These are phyloP conservation scores for Nycticryphes semicollaris DNA, from an alignment of 2,113 vertebrate species.

Conservation along the genomic window DNA sequence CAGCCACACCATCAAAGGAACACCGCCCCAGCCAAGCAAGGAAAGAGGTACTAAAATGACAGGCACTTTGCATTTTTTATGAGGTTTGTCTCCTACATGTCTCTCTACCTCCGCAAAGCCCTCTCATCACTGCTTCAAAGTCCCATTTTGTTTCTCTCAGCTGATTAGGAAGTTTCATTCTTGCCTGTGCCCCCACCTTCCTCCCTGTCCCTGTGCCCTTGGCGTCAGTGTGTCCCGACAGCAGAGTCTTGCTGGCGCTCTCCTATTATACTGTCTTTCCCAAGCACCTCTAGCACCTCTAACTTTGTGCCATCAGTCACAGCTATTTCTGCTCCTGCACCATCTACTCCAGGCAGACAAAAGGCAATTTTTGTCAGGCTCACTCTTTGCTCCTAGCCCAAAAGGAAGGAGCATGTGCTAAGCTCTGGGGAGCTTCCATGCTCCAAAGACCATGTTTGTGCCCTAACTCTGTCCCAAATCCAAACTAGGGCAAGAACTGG, in stretches of 20 bases:
- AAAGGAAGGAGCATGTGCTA: neutral
- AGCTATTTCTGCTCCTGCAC: neutral
- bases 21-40: neutral
- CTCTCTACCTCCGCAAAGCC: neutral
- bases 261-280: neutral
- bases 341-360: neutral
- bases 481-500: neutral
- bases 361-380: neutral
- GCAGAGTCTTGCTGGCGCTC: neutral
- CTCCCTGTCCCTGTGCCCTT: neutral
- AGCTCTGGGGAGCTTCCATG: neutral
- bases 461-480: neutral
- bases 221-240: neutral
- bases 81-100: neutral
- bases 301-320: neutral
- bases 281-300: neutral
- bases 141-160: neutral
- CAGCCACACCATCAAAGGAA: neutral
- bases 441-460: neutral
- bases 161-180: neutral
- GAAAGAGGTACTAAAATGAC: neutral
- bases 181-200: neutral
- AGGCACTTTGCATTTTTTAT: constrained; percentile 30
- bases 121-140: neutral
- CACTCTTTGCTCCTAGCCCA: neutral